These are phyloP conservation scores for Drosophila pseudotalamancana DNA, from an alignment of 2,888 invertebrate genomes.

Conservation along the genomic window DNA sequence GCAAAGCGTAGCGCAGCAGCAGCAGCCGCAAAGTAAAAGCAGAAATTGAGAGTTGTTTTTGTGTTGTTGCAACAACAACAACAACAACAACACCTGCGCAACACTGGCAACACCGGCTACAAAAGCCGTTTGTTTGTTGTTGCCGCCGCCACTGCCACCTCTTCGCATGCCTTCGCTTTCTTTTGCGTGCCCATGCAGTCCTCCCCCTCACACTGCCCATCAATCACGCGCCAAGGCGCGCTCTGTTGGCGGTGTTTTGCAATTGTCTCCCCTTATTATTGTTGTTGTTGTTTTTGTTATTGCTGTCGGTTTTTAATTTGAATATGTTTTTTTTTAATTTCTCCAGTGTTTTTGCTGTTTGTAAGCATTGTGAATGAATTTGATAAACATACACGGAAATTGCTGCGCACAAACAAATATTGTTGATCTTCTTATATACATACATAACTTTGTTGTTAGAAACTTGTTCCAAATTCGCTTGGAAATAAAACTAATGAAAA, in stretches of 20 bases:
- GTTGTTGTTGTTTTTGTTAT: conserved; percentile 1
- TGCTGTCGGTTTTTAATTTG: conserved; percentile 17
- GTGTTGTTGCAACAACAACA: conserved; percentile 36
- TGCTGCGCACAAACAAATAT: not conserved
- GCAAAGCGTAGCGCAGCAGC: conserved; percentile 54
- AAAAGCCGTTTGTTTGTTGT: conserved; percentile 13
- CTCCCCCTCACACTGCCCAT: not conserved
- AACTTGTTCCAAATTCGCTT: conserved; percentile 47
- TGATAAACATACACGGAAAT: conserved; percentile 11
- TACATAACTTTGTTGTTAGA: conserved; percentile 10
- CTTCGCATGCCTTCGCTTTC: conserved; percentile 69
- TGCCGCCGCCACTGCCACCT: not conserved
- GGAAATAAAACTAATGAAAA: conserved; percentile 17
- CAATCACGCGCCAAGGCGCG: conserved; percentile 15
- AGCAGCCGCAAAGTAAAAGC: conserved; percentile 63
- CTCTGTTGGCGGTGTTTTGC: conserved; percentile 38
- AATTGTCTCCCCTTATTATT: conserved; percentile 20
- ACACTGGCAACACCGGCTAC: conserved; percentile 37
- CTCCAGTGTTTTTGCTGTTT: conserved; percentile 5
- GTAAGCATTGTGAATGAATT: conserved; percentile 43
- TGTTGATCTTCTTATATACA: not conserved
- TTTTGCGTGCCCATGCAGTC: conserved; percentile 49
- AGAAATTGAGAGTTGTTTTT: conserved; percentile 75
- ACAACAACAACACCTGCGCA: conserved; percentile 59
- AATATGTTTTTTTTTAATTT: conserved; percentile 32